Evolutionary conservation across 2,888 invertebrate genomes (phyloP), one percentile per base, ranked within the genome.

Genomic region (Drosophila acutilabella): DNA sequence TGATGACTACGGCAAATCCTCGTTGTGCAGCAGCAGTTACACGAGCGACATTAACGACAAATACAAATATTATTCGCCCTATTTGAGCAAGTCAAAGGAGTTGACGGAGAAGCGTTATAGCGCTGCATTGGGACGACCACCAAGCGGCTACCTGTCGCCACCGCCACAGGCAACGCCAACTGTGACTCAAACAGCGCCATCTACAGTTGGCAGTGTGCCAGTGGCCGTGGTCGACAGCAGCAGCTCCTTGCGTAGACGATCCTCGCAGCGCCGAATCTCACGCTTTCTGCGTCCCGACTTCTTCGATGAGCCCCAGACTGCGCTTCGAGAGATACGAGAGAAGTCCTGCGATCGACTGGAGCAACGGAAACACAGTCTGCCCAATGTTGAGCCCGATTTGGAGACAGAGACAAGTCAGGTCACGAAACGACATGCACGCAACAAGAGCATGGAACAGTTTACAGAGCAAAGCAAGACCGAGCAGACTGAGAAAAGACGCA

Each of bases 211-310:
- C 7, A 50, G 60, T 7, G 67, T 65, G 13, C 53, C 64, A 5
- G 69, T 65, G 13, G 56, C 64, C 4, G 69, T 73, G 23, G 75
- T 69, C 36, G 82, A 81, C 20, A 77, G 86, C 26, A 89, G 82
- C 61, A 90, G 88, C 66, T 83, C 87, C 42, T 68, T 90, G 54
- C 87, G 86, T 62, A 88, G 90, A 62, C 85, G 91, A 38, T 93
- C 93, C 61, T 93, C 93, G 38, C 94, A 94, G 60, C 94, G 95
- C 53, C 94, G 95, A 71, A 94, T 96, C 64, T 96, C 96, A 8
- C 93, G 97, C 64, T 96, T 96, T 91, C 92, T 97, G 64, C 93
- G 96, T 33, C 95, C 96, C 0, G 96, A 97, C 91, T 96, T 96
- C 90, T 96, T 95, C 89, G 96, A 96, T 74, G 86, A 89, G 18